These are phyloP conservation scores for Hirtodrosophila histrioides DNA, from an alignment of 2,888 invertebrate species.

Conservation along the genomic window DNA sequence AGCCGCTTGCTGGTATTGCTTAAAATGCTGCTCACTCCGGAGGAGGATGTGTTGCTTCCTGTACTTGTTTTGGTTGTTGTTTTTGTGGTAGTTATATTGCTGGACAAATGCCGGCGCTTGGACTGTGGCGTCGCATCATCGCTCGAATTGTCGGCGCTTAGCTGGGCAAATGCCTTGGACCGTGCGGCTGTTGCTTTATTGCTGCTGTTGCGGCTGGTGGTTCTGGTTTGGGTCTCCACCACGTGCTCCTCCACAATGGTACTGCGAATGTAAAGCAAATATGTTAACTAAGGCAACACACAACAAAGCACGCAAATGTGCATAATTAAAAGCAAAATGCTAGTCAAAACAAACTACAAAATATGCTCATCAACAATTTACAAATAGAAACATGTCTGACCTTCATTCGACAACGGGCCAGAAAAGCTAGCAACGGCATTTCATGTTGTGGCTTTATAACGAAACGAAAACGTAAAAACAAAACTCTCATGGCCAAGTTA, in stretches of 20 bases:
- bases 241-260: conserved; percentile 83
- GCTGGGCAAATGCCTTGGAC: conserved; percentile 42
- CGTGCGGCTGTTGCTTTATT: conserved; percentile 37
- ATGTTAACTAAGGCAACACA: conserved; percentile 34
- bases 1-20: conserved; percentile 50
- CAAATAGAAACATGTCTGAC: conserved; percentile 55
- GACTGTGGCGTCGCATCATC: conserved; percentile 84
- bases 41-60: conserved; percentile 14
- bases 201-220: conserved; percentile 30
- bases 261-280: conserved; percentile 61
- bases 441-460: conserved; percentile 39
- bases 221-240: conserved; percentile 67
- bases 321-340: conserved; percentile 29
- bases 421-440: conserved; percentile 13
- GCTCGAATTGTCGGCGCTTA: conserved; percentile 87
- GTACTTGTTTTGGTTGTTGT: too few relatives aligned
- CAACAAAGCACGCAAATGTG: not conserved
- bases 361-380: conserved; percentile 44
- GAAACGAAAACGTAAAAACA: conserved; percentile 41
- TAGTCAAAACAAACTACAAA: conserved; percentile 67
- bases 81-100: not conserved
- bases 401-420: conserved; percentile 45
- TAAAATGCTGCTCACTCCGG: conserved; percentile 49
- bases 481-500: conserved; percentile 45
- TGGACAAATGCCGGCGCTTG: conserved; percentile 32